Base-by-base conservation (phyloP, 2,888 invertebrate species). In the Helobdella robusta region DNA sequence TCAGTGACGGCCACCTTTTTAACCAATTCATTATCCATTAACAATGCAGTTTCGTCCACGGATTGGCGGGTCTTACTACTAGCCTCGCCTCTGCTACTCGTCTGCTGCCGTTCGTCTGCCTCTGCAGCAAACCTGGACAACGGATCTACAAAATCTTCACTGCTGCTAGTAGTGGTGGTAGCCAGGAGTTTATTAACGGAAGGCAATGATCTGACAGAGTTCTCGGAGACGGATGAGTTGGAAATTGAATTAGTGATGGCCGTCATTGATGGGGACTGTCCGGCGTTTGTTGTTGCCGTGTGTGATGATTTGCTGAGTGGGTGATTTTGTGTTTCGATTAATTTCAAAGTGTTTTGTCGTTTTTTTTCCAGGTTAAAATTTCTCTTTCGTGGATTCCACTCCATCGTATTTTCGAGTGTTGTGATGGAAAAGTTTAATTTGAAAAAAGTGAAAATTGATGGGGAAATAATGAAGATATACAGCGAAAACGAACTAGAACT, bases 121-220 rank as follows among this genome's bases (percentile, higher is more conserved):
- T 78, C 75, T 2, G 75, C 73, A 28, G 85, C 85, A 79, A 88
- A 86, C 73, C 85, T 85, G 25, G 86, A 86, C 32, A 89, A 78
- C 0, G 89, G 89, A 80, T 89, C 88, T 0, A 50, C 48, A 25
- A 62, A 50, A 30, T 28, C 4, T n/a, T n/a, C 28, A 54, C 8
- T 32, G 54, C 11, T 18, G 11, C 30, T 20, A 50, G 11, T 6
- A 20, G 23, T 11, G 20, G 6, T 6, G 50, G 6, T 50, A 23
- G 18, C 20, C 6, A 11, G 20, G 50, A 50, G 18, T n/a, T 50
- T n/a, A 50, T 50, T 50, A 23, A 23, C 4, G 4, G 28, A 4
- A 32, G 6, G 54, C 15, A 4, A 30, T 4, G 8, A 25, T 28
- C 30, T 20, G 8, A 11, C 25, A n/a, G 18, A n/a, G 15, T 15